Evolutionary conservation across 2,797 vertebrate genomes (phyloP), one percentile per base, ranked within the genome.

Genomic region (Aeoliscus strigatus): DNA sequence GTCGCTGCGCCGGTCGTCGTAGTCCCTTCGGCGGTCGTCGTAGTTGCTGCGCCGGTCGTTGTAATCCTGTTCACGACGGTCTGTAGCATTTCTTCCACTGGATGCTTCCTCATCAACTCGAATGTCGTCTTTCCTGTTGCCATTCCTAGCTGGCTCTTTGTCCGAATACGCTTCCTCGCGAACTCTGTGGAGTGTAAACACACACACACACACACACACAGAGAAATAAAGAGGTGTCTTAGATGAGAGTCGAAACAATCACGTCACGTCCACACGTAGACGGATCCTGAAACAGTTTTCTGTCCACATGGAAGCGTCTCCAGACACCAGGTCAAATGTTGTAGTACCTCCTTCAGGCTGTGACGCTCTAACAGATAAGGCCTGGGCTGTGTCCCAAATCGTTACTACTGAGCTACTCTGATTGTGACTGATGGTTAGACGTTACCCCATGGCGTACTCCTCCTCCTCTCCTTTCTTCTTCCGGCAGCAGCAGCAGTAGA

Each of bases 401-500:
- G n/a, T n/a, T n/a, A n/a, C n/a, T n/a, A n/a, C n/a, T n/a, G n/a
- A n/a, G n/a, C n/a, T n/a, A n/a, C n/a, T n/a, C n/a, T n/a, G n/a
- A n/a, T n/a, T n/a, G n/a, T n/a, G n/a, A 27, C 10, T 27, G 26
- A 11, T 7, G 3, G 26, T 4, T 9, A 11, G 23, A 23, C 63
- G 71, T 81, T 83, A 98, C 94, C 83, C 81, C 87, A 89, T 87
- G 5, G 66, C 29, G 0, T 87, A 89, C 11, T 86, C 74, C 8
- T 84, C 76, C 0, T 72, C 31, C 1, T 65, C 43, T 0, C 45
- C 1, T 0, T 1, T 66, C 46, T 79, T 88, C 35, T 70, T 72
- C 16, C 57, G 78, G 63, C 88, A 87, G 77, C 90, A 94, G 82
- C 93, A 97, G 73, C 86, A 94, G 4, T 82, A 90, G 56, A 84